A percentile compares a stretch with the other conserved stretches of the same genome.
These are phyloP conservation scores for Chascanopsetta lugubris DNA, from an alignment of 2,113 vertebrate genomes.

Conservation along the genomic window DNA sequence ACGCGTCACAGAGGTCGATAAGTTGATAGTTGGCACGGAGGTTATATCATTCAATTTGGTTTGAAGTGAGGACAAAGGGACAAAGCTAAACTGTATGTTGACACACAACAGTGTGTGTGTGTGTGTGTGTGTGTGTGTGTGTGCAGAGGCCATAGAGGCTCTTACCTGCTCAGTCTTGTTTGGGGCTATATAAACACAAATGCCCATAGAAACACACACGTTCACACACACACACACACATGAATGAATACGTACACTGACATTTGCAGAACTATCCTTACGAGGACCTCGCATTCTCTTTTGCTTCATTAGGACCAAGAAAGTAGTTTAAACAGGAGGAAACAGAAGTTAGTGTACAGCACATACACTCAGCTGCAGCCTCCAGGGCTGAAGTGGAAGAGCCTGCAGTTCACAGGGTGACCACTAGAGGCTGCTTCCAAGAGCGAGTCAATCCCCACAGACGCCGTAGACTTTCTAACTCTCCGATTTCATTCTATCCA, in stretches of 20 bases:
- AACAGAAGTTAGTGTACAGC: too few relatives aligned
- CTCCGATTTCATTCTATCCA: too few relatives aligned
- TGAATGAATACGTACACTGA: too few relatives aligned
- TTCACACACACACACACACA: constrained; percentile 16
- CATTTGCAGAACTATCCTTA: too few relatives aligned
- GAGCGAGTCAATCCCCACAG: too few relatives aligned
- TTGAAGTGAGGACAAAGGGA: constrained; percentile 37
- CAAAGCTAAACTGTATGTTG: constrained; percentile 45
- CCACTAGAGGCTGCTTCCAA: too few relatives aligned
- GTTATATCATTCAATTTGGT: constrained; percentile 16
- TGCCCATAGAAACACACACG: constrained; percentile 12
- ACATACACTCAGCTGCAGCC: too few relatives aligned
- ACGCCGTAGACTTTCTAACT: too few relatives aligned
- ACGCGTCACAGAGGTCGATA: neutral
- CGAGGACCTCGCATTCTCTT: neutral
- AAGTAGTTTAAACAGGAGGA: too few relatives aligned
- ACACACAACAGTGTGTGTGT: constrained; percentile 14
- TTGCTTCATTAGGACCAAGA: too few relatives aligned
- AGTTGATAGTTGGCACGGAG: constrained; percentile 7
- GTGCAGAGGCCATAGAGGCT: constrained; percentile 1
- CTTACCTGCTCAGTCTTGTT: constrained; percentile 70
- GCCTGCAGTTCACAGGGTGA: too few relatives aligned
- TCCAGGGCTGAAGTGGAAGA: too few relatives aligned
- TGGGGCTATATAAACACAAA: constrained; percentile 6
- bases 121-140: constrained; percentile 15